Conservation (phyloP, 2,888 invertebrate genomes). For the Cheilosia scutellata region DNA sequence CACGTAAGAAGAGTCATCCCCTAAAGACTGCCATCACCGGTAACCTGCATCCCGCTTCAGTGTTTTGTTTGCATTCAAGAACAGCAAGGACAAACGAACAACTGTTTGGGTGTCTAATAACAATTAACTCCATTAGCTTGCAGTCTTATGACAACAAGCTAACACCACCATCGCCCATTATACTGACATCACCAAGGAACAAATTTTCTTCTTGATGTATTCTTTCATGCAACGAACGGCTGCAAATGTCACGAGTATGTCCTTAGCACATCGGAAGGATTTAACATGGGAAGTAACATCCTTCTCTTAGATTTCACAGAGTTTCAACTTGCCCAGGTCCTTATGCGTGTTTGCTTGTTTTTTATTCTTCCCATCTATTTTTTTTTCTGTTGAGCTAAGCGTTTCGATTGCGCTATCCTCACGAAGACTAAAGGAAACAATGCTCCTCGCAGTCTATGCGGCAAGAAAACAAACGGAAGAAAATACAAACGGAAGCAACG, state of each 20-base stretch:
- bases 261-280: conserved; percentile 27
- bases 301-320: conserved; percentile 39
- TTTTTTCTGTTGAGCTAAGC: conserved; percentile 22
- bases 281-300: conserved; percentile 15
- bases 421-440: conserved; percentile 15
- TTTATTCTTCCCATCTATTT: background rate
- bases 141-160: conserved; percentile 35
- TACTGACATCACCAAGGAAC: conserved; percentile 31
- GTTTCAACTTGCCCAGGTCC: conserved; percentile 20
- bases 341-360: conserved; percentile 1
- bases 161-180: conserved; percentile 12
- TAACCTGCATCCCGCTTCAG: background rate
- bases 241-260: conserved; percentile 53
- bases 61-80: conserved; percentile 1
- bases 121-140: conserved; percentile 60
- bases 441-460: background rate
- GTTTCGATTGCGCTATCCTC: conserved; percentile 33
- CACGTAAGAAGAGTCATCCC: conserved; percentile 37
- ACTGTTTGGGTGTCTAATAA: conserved; percentile 45
- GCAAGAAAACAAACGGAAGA: conserved; percentile 4
- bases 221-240: conserved; percentile 20
- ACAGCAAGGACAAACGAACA: background rate
- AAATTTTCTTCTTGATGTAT: conserved; percentile 38
- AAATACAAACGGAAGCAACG: conserved; percentile 15
- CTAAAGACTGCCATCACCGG: background rate